phyloP scores from a whole-genome alignment of 2,113 vertebrate species.

The Barnardius zonarius region DNA sequence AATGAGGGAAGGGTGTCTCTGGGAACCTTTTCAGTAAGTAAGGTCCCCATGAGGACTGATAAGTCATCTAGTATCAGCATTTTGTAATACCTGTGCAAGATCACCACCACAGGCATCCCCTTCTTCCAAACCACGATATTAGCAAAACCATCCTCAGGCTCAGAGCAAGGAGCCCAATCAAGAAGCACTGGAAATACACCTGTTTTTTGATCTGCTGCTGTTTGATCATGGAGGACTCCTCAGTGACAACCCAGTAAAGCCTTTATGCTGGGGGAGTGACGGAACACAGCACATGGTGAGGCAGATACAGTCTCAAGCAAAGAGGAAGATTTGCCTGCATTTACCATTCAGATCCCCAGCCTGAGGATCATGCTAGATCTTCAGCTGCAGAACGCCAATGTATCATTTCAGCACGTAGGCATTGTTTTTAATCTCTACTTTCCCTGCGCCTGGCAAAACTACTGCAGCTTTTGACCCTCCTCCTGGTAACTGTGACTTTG shows the following conservation, averaged over 20 bases:
- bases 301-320: background rate
- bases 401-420: background rate
- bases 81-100: background rate
- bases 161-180: background rate
- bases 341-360: background rate
- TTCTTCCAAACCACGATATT: background rate
- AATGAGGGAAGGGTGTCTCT: background rate
- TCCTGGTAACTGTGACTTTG: background rate
- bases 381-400: background rate
- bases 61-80: background rate
- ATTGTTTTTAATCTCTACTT: background rate
- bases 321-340: background rate
- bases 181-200: background rate
- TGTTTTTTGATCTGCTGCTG: background rate
- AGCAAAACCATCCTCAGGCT: background rate
- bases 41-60: background rate
- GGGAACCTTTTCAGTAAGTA: background rate
- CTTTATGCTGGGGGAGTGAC: background rate
- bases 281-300: background rate
- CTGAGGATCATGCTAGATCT: background rate
- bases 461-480: background rate
- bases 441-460: background rate
- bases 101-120: background rate
- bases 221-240: background rate
- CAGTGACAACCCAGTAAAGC: background rate